Percentiles rank a stretch among this genome's conserved stretches.
phyloP scores from a whole-genome alignment of 2,797 vertebrate species.

The Fundulus diaphanus region DNA sequence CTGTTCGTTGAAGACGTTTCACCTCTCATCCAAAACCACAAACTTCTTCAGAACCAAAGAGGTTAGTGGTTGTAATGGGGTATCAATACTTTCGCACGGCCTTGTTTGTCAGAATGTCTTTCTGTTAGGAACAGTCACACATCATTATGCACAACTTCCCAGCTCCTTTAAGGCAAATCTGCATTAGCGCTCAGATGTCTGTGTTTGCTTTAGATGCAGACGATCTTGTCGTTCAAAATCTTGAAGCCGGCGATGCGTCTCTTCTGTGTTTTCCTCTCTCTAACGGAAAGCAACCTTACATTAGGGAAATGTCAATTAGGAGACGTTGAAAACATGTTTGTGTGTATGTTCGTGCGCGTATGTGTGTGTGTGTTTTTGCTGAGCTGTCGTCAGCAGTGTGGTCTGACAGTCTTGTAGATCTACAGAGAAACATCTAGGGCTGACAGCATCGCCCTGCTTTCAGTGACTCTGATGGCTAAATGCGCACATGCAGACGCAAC shows the following conservation, averaged over 20 bases:
- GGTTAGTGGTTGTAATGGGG: not conserved
- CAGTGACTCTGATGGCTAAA: slow-evolving; percentile 57
- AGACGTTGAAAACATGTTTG: slow-evolving; percentile 52
- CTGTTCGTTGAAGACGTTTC: not conserved
- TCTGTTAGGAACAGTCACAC: slow-evolving; percentile 51
- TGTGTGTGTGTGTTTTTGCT: slow-evolving; percentile 27
- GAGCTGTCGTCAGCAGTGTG: slow-evolving; percentile 61
- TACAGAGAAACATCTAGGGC: slow-evolving; percentile 66
- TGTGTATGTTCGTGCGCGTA: slow-evolving; percentile 33
- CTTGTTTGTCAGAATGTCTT: slow-evolving; percentile 47
- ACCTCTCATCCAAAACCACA: not conserved
- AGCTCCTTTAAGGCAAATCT: slow-evolving; percentile 35
- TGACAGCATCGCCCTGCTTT: slow-evolving; percentile 78
- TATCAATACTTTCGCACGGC: not conserved
- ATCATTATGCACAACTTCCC: slow-evolving; percentile 40
- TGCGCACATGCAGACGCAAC: slow-evolving; percentile 24
- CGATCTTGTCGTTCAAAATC: slow-evolving; percentile 53
- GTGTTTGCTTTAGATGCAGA: slow-evolving; percentile 58
- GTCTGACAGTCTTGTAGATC: slow-evolving; percentile 75
- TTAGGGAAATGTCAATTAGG: slow-evolving; percentile 75
- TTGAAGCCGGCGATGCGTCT: slow-evolving; percentile 41
- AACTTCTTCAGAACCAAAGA: not conserved
- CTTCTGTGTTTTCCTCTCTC: slow-evolving; percentile 59
- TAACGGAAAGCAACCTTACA: slow-evolving; percentile 62
- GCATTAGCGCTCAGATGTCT: slow-evolving; percentile 39